Evolutionary conservation across 2,113 vertebrate species (phyloP), one percentile per base, ranked within the genome.

Genomic region (Gymnobelideus leadbeateri): DNA sequence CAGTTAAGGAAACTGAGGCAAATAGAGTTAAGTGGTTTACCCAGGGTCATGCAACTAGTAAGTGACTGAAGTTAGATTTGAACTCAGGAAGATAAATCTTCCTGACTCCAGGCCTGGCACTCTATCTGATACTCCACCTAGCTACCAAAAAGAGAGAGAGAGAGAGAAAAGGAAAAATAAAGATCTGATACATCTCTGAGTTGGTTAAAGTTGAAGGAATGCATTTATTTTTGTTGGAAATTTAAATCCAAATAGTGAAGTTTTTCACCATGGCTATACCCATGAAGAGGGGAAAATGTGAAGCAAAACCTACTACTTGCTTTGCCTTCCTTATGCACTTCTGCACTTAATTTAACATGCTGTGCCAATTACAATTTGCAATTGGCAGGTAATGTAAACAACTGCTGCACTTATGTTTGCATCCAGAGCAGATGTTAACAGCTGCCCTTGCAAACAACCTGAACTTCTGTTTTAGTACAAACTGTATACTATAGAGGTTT

Each of bases 221-320:
- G 52, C 90, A 11, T 93, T 90, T 28, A 25, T 52, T 94, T 95
- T 92, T n/a, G 23, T 25, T 92, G 55, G 46, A 46, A 92, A 19
- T 91, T 89, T 77, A 93, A 94, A 93, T 51, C 43, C 26, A 91
- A 93, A 91, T 28, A 50, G 89, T 19, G 54, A 93, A 94, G 47
- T 50, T 49, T 50, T 50, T 19, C 9, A 12, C 24, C 25, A 49
- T 6, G 24, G 3, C 31, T 37, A 47, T 51, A 94, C 10, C 1
- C 57, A 37, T 91, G 50, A 96, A 92, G 24, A 77, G 46, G 46
- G 46, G 61, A 57, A 14, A 89, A 91, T 91, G 26, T 61, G 37
- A 50, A 89, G 61, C n/a, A 92, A 50, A 5, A 89, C 25, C 23
- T 9, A 68, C 19, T 49, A 49, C 5, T 61, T 12, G 3, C 61